Percentiles rank a stretch among this genome's conserved stretches.
These are phyloP conservation scores for Caloenas nicobarica DNA, from an alignment of 2,113 vertebrate species.

Conservation along the genomic window DNA sequence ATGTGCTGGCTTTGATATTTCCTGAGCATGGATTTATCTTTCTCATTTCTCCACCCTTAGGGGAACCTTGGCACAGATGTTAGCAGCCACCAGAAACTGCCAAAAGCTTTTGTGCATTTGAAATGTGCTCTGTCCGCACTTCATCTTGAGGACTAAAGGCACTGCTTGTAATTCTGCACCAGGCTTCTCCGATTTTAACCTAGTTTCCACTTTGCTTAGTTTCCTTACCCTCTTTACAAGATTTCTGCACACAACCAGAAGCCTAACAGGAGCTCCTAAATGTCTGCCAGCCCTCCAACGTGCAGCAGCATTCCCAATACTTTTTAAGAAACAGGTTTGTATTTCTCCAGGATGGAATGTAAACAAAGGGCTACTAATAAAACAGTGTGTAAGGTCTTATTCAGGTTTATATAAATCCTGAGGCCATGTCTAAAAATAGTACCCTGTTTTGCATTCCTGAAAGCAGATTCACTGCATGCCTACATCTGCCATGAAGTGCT, in stretches of 20 bases:
- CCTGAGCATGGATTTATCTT: neutral
- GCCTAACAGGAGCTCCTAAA: neutral
- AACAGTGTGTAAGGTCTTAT: neutral
- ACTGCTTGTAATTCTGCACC: slow-evolving; percentile 54
- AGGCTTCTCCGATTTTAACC: slow-evolving; percentile 33
- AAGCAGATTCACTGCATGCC: neutral
- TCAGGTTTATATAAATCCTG: neutral
- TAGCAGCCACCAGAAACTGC: neutral
- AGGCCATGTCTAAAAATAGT: neutral
- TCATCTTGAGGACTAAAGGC: slow-evolving; percentile 21
- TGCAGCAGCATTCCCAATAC: neutral
- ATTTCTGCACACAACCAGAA: neutral
- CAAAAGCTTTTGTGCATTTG: slow-evolving; percentile 23
- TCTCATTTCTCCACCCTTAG: neutral
- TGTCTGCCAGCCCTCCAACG: neutral
- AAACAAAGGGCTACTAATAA: neutral
- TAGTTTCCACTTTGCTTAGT: slow-evolving; percentile 23
- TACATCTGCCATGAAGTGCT: neutral
- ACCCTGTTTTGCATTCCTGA: neutral
- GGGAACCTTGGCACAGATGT: slow-evolving; percentile 5
- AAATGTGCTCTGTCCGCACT: neutral
- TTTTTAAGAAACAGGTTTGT: neutral
- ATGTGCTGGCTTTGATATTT: neutral
- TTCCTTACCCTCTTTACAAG: neutral
- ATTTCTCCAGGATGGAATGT: neutral